These are phyloP conservation scores for Bombus sibiricus DNA, from an alignment of 1,140 invertebrate species.

Conservation along the genomic window DNA sequence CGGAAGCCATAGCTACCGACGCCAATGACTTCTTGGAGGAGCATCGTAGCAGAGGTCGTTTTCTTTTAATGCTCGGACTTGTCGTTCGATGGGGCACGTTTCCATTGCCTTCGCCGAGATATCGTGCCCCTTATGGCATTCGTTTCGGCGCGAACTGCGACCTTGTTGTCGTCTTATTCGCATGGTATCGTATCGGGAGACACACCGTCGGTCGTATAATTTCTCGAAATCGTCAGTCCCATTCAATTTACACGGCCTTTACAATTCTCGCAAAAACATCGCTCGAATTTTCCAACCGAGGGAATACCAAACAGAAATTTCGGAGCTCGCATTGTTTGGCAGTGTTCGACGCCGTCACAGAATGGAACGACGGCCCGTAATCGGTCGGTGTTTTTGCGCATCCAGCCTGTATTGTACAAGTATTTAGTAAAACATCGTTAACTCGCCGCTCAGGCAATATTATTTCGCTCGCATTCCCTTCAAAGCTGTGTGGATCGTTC, in stretches of 20 bases:
- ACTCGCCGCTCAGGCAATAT: neutral
- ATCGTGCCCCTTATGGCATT: neutral
- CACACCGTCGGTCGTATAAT: neutral
- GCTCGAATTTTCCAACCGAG: neutral
- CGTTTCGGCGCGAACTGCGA: neutral
- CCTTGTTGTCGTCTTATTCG: neutral
- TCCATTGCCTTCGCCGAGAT: neutral
- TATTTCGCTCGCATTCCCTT: neutral
- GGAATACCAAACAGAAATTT: constrained; percentile 1
- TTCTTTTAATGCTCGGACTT: neutral
- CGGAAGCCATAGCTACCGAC: neutral
- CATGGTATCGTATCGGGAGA: neutral
- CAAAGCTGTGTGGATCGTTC: neutral
- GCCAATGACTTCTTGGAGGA: neutral
- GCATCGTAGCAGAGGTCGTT: neutral
- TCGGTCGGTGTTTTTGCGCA: constrained; percentile 5
- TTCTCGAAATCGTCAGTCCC: too few relatives aligned
- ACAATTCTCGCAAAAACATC: neutral
- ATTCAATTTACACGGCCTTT: neutral
- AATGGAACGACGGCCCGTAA: too few relatives aligned
- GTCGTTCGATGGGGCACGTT: neutral
- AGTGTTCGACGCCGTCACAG: too few relatives aligned
- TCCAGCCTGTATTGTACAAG: neutral
- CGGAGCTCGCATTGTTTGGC: neutral
- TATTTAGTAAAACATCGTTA: constrained; percentile 34